Percentiles rank a stretch among this genome's conserved stretches.
Conservation (phyloP, 2,113 vertebrate genomes). For the Forbesichthys agassizii region DNA sequence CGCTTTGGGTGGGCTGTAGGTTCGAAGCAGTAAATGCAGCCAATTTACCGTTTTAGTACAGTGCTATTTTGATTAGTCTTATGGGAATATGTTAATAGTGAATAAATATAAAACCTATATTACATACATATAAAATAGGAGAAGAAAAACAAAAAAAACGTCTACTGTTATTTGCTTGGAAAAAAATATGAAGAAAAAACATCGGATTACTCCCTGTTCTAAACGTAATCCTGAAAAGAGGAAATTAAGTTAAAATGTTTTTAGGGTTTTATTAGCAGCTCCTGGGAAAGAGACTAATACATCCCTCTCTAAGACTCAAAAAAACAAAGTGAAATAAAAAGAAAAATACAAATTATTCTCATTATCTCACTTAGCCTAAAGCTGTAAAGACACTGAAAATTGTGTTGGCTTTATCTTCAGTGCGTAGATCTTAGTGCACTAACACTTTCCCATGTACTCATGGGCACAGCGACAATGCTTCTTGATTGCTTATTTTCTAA, state of each 20-base stretch:
- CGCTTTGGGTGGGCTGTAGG: too few relatives aligned
- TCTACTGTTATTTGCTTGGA: neutral
- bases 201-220: neutral
- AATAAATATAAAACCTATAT: too few relatives aligned
- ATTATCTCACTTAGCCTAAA: constrained; percentile 62
- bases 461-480: constrained; percentile 38
- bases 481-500: constrained; percentile 77
- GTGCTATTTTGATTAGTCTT: constrained; percentile 9
- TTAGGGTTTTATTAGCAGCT: constrained; percentile 1
- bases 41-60: neutral
- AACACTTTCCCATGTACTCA: constrained; percentile 61
- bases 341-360: constrained; percentile 47
- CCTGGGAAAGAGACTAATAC: constrained; percentile 7
- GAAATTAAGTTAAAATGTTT: constrained; percentile 8
- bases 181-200: neutral
- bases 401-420: constrained; percentile 56
- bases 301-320: too few relatives aligned
- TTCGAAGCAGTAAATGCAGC: too few relatives aligned
- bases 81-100: neutral
- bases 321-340: constrained; percentile 31
- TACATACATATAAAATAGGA: too few relatives aligned
- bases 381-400: constrained; percentile 44
- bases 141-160: too few relatives aligned
- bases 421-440: constrained; percentile 61
- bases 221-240: constrained; percentile 26